Evolutionary conservation across 2,797 vertebrate species (phyloP).

Genomic region (Pipistrellus pipistrellus): DNA sequence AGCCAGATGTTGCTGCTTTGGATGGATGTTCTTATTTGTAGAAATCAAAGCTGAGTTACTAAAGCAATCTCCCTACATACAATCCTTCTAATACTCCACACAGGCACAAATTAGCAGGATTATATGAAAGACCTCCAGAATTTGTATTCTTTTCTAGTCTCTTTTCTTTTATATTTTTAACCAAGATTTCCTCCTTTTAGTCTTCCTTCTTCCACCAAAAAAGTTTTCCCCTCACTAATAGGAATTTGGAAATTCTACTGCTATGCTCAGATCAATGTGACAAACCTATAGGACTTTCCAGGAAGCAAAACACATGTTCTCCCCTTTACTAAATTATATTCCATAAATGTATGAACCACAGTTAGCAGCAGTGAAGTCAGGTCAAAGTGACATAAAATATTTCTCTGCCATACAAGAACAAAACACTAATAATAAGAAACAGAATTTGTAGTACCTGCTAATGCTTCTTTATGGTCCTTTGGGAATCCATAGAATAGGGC

Average conservation of each 20-base stretch:
- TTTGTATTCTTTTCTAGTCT: slow-evolving; percentile 71
- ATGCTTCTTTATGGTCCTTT: slow-evolving; percentile 62
- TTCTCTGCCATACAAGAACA: slow-evolving; percentile 70
- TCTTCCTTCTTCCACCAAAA: slow-evolving; percentile 57
- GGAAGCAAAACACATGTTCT: slow-evolving; percentile 77
- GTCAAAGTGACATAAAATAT: slow-evolving; percentile 73
- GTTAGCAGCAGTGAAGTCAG: slow-evolving; percentile 53
- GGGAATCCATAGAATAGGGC: slow-evolving; percentile 56
- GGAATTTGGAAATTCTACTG: slow-evolving; percentile 82
- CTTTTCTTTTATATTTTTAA: slow-evolving; percentile 79
- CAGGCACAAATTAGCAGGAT: slow-evolving; percentile 21
- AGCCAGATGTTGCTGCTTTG: slow-evolving; percentile 41
- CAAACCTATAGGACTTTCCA: slow-evolving; percentile 75
- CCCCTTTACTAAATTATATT: slow-evolving; percentile 80
- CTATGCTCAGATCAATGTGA: slow-evolving; percentile 64
- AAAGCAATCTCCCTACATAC: neutral
- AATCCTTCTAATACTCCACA: neutral
- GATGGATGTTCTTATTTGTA: slow-evolving; percentile 49
- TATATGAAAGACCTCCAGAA: slow-evolving; percentile 74
- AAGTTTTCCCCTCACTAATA: slow-evolving; percentile 79
- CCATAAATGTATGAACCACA: slow-evolving; percentile 68
- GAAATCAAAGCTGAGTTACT: slow-evolving; percentile 54
- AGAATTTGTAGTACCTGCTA: slow-evolving; percentile 67
- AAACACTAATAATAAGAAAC: slow-evolving; percentile 68
- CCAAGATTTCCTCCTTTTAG: slow-evolving; percentile 74